Evolutionary conservation across 2,888 invertebrate genomes (phyloP), one percentile per base, ranked within the genome.

Genomic region (Lithophane ornitopus): DNA sequence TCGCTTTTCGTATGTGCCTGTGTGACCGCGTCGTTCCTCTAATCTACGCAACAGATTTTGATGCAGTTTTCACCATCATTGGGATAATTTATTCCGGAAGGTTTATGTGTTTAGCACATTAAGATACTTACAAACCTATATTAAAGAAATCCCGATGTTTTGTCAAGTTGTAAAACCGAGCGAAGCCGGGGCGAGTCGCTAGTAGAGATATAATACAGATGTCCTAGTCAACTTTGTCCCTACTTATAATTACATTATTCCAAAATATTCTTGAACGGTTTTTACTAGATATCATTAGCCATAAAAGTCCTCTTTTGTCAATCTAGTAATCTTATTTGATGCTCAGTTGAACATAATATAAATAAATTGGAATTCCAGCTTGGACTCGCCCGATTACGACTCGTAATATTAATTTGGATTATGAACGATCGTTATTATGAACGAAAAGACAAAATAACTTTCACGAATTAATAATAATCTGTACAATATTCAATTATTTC

Each of bases 321-420:
- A 70, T 28, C 19, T 62, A 56, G 16, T 70, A 70, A 56, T 78
- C 34, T 49, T 52, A 49, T 63, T 78, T 26, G 3, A 58, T 58
- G 41, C 22, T 52, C 49, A 62, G 62, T 62, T 49, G 14, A 56
- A 22, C n/a, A 22, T 41, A 44, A 56, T 16, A 34, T 34, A 34
- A 4, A 34, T 41, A 46, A 28, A 62, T 78, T 78, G 19, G 16
- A 78, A 54, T 49, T 56, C 28, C n/a, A 28, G 28, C 11, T 54
- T n/a, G 1, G 11, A 54, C 22, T 46, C 44, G 12, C 26, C 6
- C 28, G 28, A 9, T 8, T 28, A 14, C 8, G 28, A n/a, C 3
- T 12, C 14, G 16, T 9, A 7, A 56, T 39, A 58, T 59, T 28
- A 41, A 41, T 61, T n/a, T 28, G 4, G 22, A 41, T 4, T 41